phyloP scores from a whole-genome alignment of 2,113 vertebrate species.

The Melanotaenia duboulayi region DNA sequence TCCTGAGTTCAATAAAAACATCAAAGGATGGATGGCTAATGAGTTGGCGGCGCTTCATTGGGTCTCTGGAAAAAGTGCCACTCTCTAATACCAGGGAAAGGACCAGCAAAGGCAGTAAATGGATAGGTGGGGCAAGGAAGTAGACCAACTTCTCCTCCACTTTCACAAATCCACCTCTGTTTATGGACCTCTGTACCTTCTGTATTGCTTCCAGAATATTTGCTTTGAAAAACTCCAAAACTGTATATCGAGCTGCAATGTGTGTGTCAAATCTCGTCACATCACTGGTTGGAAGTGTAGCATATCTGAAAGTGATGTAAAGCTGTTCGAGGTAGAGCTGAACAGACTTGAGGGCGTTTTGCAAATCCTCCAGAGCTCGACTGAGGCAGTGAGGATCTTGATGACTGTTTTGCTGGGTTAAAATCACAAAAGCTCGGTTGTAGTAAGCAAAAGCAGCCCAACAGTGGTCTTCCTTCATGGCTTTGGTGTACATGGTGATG shows the following conservation, averaged over 20 bases:
- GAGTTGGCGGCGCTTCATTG: neutral
- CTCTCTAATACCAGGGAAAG: fast-evolving
- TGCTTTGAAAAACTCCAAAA: constrained; percentile 5
- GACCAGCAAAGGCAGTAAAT: fast-evolving
- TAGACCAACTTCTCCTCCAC: neutral
- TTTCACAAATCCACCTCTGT: constrained; percentile 9
- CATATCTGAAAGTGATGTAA: neutral
- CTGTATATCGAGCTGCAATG: neutral
- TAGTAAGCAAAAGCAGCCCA: constrained; percentile 70
- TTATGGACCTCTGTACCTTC: constrained; percentile 12
- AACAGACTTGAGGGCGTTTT: constrained; percentile 52
- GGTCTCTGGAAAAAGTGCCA: constrained; percentile 3
- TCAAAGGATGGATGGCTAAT: neutral
- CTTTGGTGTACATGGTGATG: constrained; percentile 66
- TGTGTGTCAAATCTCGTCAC: constrained; percentile 39
- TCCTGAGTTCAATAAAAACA: neutral
- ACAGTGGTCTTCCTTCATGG: constrained; percentile 43
- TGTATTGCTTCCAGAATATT: constrained; percentile 50
- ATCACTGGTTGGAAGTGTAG: neutral
- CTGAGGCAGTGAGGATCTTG: constrained; percentile 37
- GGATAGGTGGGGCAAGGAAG: neutral
- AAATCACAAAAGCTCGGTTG: constrained; percentile 65
- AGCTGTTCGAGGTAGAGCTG: constrained; percentile 38
- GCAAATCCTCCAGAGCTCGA: constrained; percentile 61
- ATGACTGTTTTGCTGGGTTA: constrained; percentile 24